A percentile compares a stretch with the other conserved stretches of the same genome.
Evolutionary conservation across 2,113 vertebrate genomes (phyloP).

Genomic region (Prinia subflava): DNA sequence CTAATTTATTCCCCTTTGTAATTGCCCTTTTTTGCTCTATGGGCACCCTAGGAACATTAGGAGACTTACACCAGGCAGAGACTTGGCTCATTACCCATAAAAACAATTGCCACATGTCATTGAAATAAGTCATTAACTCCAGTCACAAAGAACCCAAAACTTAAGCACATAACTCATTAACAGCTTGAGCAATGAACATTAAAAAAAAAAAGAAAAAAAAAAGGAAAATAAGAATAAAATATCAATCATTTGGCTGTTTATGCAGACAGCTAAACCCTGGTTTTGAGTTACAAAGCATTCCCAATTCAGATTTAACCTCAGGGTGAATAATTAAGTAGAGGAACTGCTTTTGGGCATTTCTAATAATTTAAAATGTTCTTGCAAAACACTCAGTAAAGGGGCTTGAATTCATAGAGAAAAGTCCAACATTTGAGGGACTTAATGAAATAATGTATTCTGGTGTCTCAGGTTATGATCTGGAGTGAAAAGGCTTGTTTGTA

Average conservation of each 20-base stretch:
- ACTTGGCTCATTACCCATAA: constrained; percentile 16
- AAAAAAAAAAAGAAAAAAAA: background rate
- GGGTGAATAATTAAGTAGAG: background rate
- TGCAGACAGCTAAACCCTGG: background rate
- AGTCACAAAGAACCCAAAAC: background rate
- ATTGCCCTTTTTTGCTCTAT: background rate
- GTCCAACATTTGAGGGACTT: background rate
- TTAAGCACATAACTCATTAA: background rate
- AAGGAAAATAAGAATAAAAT: background rate
- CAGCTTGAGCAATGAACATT: background rate
- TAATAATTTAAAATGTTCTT: background rate
- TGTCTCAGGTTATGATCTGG: background rate
- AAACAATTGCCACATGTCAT: constrained; percentile 1
- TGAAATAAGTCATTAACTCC: constrained; percentile 11
- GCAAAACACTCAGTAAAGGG: background rate
- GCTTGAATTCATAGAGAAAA: background rate
- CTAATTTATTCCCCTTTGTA: background rate
- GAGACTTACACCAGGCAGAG: background rate
- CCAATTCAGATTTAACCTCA: background rate
- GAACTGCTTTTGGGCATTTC: background rate
- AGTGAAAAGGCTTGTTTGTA: background rate
- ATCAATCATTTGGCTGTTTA: background rate
- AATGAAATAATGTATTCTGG: background rate
- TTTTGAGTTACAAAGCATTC: background rate
- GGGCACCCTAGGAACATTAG: background rate